phyloP scores from a whole-genome alignment of 2,888 invertebrate genomes.

The Caenorhabditis sp. region DNA sequence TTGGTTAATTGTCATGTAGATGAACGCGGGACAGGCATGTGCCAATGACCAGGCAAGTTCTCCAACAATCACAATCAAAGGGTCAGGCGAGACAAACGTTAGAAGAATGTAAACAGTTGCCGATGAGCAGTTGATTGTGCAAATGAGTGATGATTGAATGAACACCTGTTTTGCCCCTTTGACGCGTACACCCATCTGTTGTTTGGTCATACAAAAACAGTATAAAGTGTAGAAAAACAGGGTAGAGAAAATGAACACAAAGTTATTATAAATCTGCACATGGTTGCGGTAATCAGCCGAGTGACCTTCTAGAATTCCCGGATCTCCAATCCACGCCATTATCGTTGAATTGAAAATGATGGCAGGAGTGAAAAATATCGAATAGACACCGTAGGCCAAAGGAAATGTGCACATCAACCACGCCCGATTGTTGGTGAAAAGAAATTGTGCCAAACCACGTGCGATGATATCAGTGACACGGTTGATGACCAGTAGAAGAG shows the following conservation, averaged over 20 bases:
- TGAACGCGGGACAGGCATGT: slow-evolving; percentile 29
- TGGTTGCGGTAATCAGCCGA: slow-evolving; percentile 24
- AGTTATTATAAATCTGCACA: slow-evolving; percentile 27
- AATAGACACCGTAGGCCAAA: slow-evolving; percentile 16
- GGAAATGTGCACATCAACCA: slow-evolving; percentile 17
- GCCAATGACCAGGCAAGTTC: slow-evolving; percentile 27
- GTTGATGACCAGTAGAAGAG: slow-evolving; percentile 31
- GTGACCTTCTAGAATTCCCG: slow-evolving; percentile 13
- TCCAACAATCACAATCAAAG: slow-evolving; percentile 21
- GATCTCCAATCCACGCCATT: slow-evolving; percentile 42
- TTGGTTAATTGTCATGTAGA: slow-evolving; percentile 25
- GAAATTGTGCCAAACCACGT: slow-evolving; percentile 11
- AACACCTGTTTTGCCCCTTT: slow-evolving; percentile 10
- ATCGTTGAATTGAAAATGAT: slow-evolving; percentile 41
- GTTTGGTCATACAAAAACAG: slow-evolving; percentile 25
- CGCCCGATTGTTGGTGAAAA: slow-evolving; percentile 25
- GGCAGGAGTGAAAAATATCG: slow-evolving; percentile 37
- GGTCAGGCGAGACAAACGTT: slow-evolving; percentile 19
- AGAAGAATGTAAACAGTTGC: slow-evolving; percentile 26
- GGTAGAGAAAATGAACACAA: slow-evolving; percentile 19
- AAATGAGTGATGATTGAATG: slow-evolving; percentile 12
- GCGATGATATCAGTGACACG: slow-evolving; percentile 21
- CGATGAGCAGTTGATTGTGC: slow-evolving; percentile 25
- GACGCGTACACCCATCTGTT: slow-evolving; percentile 17
- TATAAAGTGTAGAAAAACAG: slow-evolving; percentile 24